Evolutionary conservation across 2,113 vertebrate genomes (phyloP).

Genomic region (Rhadina sibilatrix): DNA sequence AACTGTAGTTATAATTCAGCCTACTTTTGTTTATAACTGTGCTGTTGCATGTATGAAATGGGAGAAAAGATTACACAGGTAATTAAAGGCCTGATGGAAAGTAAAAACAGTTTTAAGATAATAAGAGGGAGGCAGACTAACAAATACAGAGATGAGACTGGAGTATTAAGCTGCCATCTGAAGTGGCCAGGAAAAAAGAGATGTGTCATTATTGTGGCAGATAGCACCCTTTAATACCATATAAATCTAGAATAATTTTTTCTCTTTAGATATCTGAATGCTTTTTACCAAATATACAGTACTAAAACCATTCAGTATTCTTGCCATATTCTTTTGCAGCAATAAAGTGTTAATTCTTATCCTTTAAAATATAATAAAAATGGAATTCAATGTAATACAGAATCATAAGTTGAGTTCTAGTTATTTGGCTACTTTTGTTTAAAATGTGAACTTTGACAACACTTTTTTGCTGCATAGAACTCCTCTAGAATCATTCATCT

Average conservation of each 20-base stretch:
- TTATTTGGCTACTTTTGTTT: background rate
- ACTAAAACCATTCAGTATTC: background rate
- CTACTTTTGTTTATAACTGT: background rate
- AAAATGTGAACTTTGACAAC: conserved; percentile 3
- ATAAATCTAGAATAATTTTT: background rate
- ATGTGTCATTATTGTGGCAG: background rate
- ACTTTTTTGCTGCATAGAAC: background rate
- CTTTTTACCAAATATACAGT: background rate
- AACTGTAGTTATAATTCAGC: background rate
- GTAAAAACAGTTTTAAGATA: background rate
- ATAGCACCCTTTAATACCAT: background rate
- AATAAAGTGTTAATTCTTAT: background rate
- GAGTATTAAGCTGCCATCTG: background rate
- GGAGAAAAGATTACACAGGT: background rate
- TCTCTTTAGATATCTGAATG: background rate
- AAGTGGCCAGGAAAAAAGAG: background rate
- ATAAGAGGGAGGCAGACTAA: background rate
- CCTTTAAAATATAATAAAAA: conserved; percentile 3
- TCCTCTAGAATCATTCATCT: background rate
- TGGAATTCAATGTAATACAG: background rate
- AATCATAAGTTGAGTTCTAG: background rate
- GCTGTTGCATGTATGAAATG: background rate
- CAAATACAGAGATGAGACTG: background rate
- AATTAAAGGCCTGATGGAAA: background rate
- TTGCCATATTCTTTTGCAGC: background rate